phyloP scores from a whole-genome alignment of 1,140 invertebrate species.

The Sipha flava region DNA sequence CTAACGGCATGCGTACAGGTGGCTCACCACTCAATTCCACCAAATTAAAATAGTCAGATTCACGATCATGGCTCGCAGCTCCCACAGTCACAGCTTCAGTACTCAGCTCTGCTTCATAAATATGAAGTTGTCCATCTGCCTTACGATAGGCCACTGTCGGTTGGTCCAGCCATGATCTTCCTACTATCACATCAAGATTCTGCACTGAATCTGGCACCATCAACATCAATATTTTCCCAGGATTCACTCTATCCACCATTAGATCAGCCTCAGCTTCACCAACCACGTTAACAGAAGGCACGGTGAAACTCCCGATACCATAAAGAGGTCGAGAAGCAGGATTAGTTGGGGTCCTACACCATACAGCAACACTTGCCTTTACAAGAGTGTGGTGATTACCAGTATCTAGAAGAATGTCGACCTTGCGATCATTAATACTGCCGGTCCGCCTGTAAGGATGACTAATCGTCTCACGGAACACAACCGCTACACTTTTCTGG shows the following conservation, averaged over 20 bases:
- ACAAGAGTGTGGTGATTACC: background rate
- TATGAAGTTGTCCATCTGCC: background rate
- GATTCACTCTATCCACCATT: background rate
- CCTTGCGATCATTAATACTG: background rate
- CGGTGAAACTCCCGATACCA: background rate
- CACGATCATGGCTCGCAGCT: background rate
- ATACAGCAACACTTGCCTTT: background rate
- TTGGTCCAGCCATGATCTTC: background rate
- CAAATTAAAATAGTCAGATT: background rate
- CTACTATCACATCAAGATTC: background rate
- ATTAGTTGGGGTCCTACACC: background rate
- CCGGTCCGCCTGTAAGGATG: background rate
- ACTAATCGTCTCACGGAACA: fast-evolving
- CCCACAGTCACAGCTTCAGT: background rate
- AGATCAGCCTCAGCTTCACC: background rate
- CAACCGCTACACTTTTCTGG: background rate
- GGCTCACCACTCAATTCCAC: background rate
- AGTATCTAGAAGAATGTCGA: background rate
- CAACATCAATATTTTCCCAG: background rate
- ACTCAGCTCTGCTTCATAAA: background rate
- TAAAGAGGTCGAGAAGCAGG: background rate
- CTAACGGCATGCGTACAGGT: background rate
- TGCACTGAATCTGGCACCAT: background rate
- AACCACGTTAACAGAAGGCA: background rate
- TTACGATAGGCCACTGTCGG: background rate